Conservation (phyloP, 2,797 vertebrate species). For the Propithecus perrieri region DNA sequence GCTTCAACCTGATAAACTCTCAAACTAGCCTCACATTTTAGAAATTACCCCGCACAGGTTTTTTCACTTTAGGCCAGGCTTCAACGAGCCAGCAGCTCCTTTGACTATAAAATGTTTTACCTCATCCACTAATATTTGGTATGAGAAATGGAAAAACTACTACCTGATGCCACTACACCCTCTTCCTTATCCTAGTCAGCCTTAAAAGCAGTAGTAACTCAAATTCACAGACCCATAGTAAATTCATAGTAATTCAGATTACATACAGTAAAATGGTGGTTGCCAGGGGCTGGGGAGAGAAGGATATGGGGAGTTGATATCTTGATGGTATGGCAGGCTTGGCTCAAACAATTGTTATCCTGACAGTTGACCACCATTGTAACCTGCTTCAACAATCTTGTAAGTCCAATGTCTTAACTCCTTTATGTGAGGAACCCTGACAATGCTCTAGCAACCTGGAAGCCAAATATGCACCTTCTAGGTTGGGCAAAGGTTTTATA, state of each 20-base stretch:
- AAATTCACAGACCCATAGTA: not conserved
- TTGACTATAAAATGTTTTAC: not conserved
- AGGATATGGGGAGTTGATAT: not conserved
- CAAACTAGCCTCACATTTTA: not conserved
- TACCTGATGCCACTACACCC: not conserved
- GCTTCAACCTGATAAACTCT: not conserved
- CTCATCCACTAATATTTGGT: not conserved
- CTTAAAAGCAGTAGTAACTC: not conserved
- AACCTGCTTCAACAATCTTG: not conserved
- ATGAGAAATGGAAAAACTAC: not conserved
- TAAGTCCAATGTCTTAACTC: not conserved
- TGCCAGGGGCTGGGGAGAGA: not conserved
- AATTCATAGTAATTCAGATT: not conserved
- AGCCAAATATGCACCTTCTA: not conserved
- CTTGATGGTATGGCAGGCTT: not conserved
- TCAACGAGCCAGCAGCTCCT: not conserved
- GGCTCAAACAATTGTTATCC: not conserved
- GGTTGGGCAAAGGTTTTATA: not conserved
- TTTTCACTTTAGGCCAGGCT: not conserved
- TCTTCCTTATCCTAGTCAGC: not conserved
- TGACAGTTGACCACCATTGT: not conserved
- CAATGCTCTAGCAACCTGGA: not conserved
- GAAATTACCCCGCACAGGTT: not conserved
- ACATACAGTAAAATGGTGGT: not conserved
- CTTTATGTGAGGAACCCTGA: not conserved